Percentiles rank a stretch among this genome's conserved stretches.
phyloP scores from a whole-genome alignment of 1,140 invertebrate species.

The Tetramorium alpestre region DNA sequence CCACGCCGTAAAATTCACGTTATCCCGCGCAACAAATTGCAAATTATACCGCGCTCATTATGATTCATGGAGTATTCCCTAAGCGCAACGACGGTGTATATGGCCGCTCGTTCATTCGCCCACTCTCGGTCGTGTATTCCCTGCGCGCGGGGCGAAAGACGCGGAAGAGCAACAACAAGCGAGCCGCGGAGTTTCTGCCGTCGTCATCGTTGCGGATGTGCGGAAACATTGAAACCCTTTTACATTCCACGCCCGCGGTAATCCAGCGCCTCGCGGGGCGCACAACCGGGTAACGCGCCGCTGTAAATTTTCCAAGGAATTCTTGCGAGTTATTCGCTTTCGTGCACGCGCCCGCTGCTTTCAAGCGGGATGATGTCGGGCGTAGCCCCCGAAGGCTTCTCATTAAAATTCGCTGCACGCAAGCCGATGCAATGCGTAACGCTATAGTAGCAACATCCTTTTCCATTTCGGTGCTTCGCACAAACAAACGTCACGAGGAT shows the following conservation, averaged over 20 bases:
- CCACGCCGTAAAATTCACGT: slow-evolving; percentile 50
- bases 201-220: slow-evolving; percentile 48
- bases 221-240: slow-evolving; percentile 74
- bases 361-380: slow-evolving; percentile 34
- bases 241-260: slow-evolving; percentile 66
- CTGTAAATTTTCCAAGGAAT: slow-evolving; percentile 70
- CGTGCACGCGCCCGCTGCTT: slow-evolving; percentile 35
- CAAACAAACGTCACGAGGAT: background rate
- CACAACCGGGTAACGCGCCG: slow-evolving; percentile 57
- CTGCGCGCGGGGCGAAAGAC: slow-evolving; percentile 28
- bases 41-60: slow-evolving; percentile 70
- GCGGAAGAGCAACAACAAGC: slow-evolving; percentile 36
- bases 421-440: slow-evolving; percentile 15
- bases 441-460: slow-evolving; percentile 18
- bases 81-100: slow-evolving; percentile 38
- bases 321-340: slow-evolving; percentile 52
- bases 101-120: slow-evolving; percentile 16
- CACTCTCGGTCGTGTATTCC: slow-evolving; percentile 27
- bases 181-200: slow-evolving; percentile 40
- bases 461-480: slow-evolving; percentile 8
- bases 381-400: slow-evolving; percentile 40
- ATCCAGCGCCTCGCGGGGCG: slow-evolving; percentile 56
- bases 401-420: slow-evolving; percentile 51
- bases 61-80: slow-evolving; percentile 72
- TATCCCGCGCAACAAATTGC: slow-evolving; percentile 71